A percentile compares a stretch with the other conserved stretches of the same genome.
Conservation (phyloP, 2,113 vertebrate species). For the Felis catus region DNA sequence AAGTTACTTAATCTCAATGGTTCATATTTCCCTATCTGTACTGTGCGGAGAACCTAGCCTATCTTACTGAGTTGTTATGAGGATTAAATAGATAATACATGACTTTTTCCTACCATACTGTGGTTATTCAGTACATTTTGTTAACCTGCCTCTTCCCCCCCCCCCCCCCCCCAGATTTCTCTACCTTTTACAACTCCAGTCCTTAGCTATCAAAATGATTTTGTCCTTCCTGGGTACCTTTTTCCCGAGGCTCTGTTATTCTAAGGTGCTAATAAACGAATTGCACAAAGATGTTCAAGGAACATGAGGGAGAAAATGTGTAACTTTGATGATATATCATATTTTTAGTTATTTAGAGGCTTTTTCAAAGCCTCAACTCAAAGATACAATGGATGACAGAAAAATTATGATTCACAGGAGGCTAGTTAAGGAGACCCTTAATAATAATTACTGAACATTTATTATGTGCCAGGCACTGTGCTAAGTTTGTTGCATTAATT, state of each 20-base stretch:
- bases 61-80: not conserved
- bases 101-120: not conserved
- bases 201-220: not conserved
- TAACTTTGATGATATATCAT: not conserved
- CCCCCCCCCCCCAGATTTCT: not conserved
- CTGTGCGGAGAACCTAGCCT: not conserved
- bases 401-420: not conserved
- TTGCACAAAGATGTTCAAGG: not conserved
- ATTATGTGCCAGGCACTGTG: not conserved
- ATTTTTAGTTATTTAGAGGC: not conserved
- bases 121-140: not conserved
- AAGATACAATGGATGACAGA: not conserved
- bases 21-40: not conserved
- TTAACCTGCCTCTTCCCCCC: not conserved
- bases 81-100: not conserved
- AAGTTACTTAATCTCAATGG: not conserved
- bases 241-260: not conserved
- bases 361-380: not conserved
- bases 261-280: conserved; percentile 14
- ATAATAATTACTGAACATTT: not conserved
- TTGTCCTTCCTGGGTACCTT: not conserved
- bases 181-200: not conserved
- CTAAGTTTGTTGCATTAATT: not conserved
- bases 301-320: not conserved
- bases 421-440: not conserved